Evolutionary conservation across 1,140 invertebrate species (phyloP), one percentile per base, ranked within the genome.

Genomic region (Cyrtorhinus lividipennis): DNA sequence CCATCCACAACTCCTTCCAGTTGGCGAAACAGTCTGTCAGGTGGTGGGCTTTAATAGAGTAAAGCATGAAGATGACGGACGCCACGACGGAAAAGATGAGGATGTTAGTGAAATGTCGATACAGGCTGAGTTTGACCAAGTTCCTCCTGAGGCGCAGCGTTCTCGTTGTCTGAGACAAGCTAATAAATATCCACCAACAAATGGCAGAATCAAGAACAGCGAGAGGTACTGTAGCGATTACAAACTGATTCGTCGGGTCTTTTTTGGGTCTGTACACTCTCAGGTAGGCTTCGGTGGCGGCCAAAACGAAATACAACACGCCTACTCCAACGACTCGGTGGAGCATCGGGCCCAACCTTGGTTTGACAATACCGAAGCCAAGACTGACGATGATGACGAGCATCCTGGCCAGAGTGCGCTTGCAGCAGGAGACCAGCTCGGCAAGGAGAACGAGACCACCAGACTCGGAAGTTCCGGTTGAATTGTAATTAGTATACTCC

Each of bases 351-450:
- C 92, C 92, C 46, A 95, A 75, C 45, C 92, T 79, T 1, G 92
- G 92, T 72, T 95, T 96, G 65, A 95, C 91, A 70, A 96, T 94
- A 27, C 93, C 93, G 79, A 93, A 96, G 46, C 93, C 93, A 53
- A 95, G 77, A 66, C 89, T 91, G 61, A 95, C 92, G 63, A 95
- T 93, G 25, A 97, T 88, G 57, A 97, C 89, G 18, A 97, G 75
- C 83, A 95, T 93, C 66, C 93, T 78, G 1, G 93, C 89, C 56
- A 96, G 75, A 1, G 91, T 90, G 63, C 92, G 74, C 76, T 96
- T 97, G 0, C 86, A 82, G 71, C 87, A 90, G 0, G 90, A 93
- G 8, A 95, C 81, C 72, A 93, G 79, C 76, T 96, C 92, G 1
- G 92, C 92, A 67, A 88, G 81, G 20, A 90, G 72, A 62, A 91